phyloP scores from a whole-genome alignment of 2,797 vertebrate species.

The Sylvia borin region DNA sequence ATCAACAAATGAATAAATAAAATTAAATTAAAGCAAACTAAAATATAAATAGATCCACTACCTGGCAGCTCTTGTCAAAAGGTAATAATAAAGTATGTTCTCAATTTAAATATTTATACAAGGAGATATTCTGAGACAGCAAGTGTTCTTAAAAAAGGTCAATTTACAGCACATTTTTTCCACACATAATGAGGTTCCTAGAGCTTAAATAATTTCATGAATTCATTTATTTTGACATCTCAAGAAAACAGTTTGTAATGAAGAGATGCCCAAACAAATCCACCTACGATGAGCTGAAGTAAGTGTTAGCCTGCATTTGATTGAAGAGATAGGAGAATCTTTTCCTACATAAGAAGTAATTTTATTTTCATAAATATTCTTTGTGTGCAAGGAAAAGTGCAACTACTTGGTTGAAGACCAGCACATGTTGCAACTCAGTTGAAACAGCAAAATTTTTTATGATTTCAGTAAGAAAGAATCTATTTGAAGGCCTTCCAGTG shows the following conservation, averaged over 20 bases:
- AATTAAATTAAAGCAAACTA: slow-evolving; percentile 14
- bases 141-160: slow-evolving; percentile 1
- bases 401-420: background rate
- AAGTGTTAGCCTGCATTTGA: background rate
- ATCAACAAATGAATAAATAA: slow-evolving; percentile 20
- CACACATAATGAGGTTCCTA: background rate
- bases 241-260: background rate
- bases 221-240: slow-evolving; percentile 28
- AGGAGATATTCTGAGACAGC: background rate
- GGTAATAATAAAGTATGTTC: background rate
- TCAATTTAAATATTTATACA: slow-evolving; percentile 48
- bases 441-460: background rate
- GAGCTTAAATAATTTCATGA: background rate
- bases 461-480: background rate
- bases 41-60: slow-evolving; percentile 8
- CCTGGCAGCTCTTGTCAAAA: slow-evolving; percentile 9
- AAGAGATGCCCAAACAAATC: slow-evolving; percentile 2
- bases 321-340: background rate
- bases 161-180: background rate
- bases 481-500: background rate
- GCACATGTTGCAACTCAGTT: background rate
- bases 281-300: background rate
- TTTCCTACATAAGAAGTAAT: background rate
- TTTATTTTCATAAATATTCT: background rate
- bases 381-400: background rate